Base-by-base conservation (phyloP, 2,113 vertebrate species). In the Eolophus roseicapilla region DNA sequence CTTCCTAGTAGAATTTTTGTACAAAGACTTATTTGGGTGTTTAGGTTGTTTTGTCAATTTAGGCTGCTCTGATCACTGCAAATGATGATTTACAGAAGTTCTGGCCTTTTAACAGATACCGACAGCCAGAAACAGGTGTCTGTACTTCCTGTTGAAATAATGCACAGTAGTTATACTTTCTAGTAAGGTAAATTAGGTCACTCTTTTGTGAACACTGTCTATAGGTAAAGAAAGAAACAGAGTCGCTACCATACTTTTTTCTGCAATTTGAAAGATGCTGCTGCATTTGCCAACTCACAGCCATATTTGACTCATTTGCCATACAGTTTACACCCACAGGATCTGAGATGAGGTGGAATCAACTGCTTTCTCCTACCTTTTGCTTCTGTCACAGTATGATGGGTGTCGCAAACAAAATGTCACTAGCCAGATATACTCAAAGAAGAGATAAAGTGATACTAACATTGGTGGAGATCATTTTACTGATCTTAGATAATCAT, bases 251-350 rank as follows among this genome's bases (percentile, higher is more conserved):
- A 68, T 39, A 24, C 29, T 71, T 67, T 20, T 23, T 89, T 57
- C 67, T 79, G 47, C 67, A 49, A 7, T 46, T 70, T 85, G 62
- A 91, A 87, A 82, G 57, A 63, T 33, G 18, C 5, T 81, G 62
- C 55, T 70, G 52, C 52, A 41, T 92, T 86, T 94, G 90, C 76
- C 90, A 95, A 91, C 55, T 79, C 92, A 57, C 50, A 79, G 52
- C 27, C 84, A 37, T 68, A 47, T 91, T 95, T 90, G 39, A 78
- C 60, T 94, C 77, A 91, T 82, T 84, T 94, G 46, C 77, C 17
- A 29, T 53, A 62, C 33, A 93, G 75, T 84, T 81, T 94, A 86
- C 90, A 84, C 73, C 52, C 83, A 78, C 88, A n/a, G 57, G n/a
- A 89, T 65, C 2, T 59, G 65, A 90, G 47, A 86, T 60, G 71